Base-by-base conservation (phyloP, 2,888 invertebrate species). In the Euphydryas editha region DNA sequence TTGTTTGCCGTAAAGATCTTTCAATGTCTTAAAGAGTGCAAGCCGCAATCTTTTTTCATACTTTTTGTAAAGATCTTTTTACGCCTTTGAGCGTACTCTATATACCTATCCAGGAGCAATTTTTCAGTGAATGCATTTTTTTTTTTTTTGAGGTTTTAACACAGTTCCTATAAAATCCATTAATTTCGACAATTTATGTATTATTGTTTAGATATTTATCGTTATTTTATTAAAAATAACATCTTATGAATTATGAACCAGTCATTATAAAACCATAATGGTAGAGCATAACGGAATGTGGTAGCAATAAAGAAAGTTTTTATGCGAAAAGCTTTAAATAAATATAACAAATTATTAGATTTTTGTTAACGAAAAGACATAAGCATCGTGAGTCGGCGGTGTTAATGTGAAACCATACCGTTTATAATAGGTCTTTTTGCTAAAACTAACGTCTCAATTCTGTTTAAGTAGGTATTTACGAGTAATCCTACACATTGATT, bases 401-500 rank as follows among this genome's bases (percentile, higher is more conserved):
- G 70, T 47, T 70, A 70, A 70, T 68, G 62, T 60, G 68, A 39
- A 55, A 60, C 44, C 17, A 60, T 68, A 62, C 39, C 60, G 42
- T 44, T 51, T 65, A 56, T 42, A 65, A 61, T 64, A 61, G 51
- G 39, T 60, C 60, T 46, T 67, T 67, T 63, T 59, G 65, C 42
- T 37, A 58, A 56, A 62, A 64, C 69, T 39, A 63, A 62, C 64
- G 67, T 67, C 68, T 68, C 59, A 55, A 65, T 65, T 65, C 62
- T 59, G 57, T 65, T 62, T 65, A 59, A 59, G 39, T 59, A 44
- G 58, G 20, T 42, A 55, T 65, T 62, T 65, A 63, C 57, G 65
- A 59, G 58, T 66, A 61, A 63, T 21, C 70, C 68, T 62, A 68
- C 70, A 37, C 65, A 47, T 57, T 49, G 58, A 67, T 69, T 67